Base-by-base conservation (phyloP, 2,888 invertebrate genomes). In the Hirtodrosophila alboralis region DNA sequence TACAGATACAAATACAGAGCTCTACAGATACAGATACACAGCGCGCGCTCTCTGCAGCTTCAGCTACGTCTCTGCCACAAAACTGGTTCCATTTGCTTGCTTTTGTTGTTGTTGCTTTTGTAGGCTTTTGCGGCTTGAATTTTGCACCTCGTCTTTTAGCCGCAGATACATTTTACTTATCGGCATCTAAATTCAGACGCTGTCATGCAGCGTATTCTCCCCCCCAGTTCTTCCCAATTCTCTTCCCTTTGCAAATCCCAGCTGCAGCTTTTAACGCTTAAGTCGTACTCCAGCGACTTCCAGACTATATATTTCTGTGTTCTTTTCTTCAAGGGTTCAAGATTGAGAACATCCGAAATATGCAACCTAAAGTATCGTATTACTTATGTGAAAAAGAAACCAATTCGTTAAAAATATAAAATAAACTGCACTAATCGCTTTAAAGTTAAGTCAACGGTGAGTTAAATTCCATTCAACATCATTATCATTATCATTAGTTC, bases 131-230 rank as follows among this genome's bases (percentile, higher is more conserved):
- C 40, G 63, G 60, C 61, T 64, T 84, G 75, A 83, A 83, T 81
- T 79, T 81, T 84, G 83, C 80, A 84, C 77, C 84, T 80, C 81
- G 59, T 45, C 74, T 79, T 77, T 73, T 53, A n/a, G 67, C 69
- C 75, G 68, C 78, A 75, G 79, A 76, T 79, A 84, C 79, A 81
- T 80, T 80, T 83, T 80, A 79, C 77, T 83, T 83, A 83, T 81
- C 81, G 81, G 84, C 84, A 81, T 81, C 84, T 80, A 81, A 78
- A 78, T 76, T 80, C 81, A 79, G 66, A 43, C 78, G 48, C 75
- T 67, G 76, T 74, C 83, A 65, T 68, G 69, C 69, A 74, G 61
- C n/a, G n/a, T n/a, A n/a, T 59, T 71, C 13, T 43, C 58, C 52
- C 58, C 16, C 51, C 27, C 40, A 13, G n/a, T 23, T 8, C 16